These are phyloP conservation scores for Enteromius anoplus DNA, from an alignment of 2,797 vertebrate species.

Conservation along the genomic window DNA sequence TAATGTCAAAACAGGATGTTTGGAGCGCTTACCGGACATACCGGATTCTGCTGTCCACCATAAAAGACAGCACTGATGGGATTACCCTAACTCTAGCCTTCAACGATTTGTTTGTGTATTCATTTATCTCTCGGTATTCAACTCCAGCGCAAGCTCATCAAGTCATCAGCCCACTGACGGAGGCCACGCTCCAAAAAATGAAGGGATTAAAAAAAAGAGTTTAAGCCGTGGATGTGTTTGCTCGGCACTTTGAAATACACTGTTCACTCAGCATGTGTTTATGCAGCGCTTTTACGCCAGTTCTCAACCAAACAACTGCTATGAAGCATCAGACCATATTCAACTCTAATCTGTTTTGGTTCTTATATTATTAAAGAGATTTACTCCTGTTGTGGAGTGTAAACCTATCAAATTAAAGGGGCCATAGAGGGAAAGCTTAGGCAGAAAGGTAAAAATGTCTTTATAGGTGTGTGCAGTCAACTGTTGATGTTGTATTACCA, in stretches of 20 bases:
- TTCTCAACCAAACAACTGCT: conserved; percentile 40
- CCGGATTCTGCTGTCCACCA: conserved; percentile 1
- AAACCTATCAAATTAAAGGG: conserved; percentile 46
- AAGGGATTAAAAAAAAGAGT: conserved; percentile 74
- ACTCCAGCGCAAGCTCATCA: conserved; percentile 70
- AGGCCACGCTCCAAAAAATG: conserved; percentile 52
- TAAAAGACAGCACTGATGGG: conserved; percentile 13
- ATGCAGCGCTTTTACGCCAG: conserved; percentile 11
- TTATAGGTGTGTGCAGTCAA: conserved; percentile 16
- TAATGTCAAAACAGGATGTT: conserved; percentile 22
- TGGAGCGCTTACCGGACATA: not conserved
- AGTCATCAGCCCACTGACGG: conserved; percentile 69
- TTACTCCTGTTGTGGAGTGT: conserved; percentile 39
- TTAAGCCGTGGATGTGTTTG: conserved; percentile 74
- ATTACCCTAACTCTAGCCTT: conserved; percentile 52
- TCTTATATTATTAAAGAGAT: conserved; percentile 51
- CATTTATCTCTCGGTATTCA: conserved; percentile 62
- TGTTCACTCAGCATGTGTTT: conserved; percentile 31
- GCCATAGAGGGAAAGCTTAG: conserved; percentile 7
- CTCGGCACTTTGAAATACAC: conserved; percentile 71
- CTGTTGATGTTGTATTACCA: conserved; percentile 23
- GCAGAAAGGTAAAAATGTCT: conserved; percentile 17
- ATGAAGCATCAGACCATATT: conserved; percentile 38
- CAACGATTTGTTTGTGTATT: conserved; percentile 72
- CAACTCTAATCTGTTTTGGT: conserved; percentile 42